Conservation (phyloP, 2,797 vertebrate genomes). For the Anas bahamensis region DNA sequence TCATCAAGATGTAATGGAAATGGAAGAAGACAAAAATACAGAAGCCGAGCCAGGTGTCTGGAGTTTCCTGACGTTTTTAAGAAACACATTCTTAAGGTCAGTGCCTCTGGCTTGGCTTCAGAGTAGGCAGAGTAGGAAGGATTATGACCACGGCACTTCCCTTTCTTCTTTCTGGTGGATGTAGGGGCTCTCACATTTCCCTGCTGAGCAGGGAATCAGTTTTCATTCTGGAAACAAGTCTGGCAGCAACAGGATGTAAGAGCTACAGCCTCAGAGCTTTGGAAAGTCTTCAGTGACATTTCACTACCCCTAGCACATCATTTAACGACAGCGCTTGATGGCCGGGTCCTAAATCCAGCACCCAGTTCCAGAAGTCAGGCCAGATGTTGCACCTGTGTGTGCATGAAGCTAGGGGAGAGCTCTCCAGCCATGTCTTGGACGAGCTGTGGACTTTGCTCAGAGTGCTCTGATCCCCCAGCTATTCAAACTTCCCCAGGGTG, state of each 20-base stretch:
- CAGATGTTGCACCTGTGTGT: neutral
- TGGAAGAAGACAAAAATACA: neutral
- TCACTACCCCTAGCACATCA: constrained; percentile 56
- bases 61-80: neutral
- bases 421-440: neutral
- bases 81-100: neutral
- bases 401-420: neutral
- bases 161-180: constrained; percentile 42
- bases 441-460: neutral
- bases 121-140: constrained; percentile 18
- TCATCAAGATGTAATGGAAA: neutral
- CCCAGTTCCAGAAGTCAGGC: neutral
- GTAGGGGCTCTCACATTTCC: constrained; percentile 45
- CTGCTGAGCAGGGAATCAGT: neutral
- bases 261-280: constrained; percentile 30
- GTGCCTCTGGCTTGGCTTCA: constrained; percentile 3
- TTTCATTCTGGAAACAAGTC: constrained; percentile 56
- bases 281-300: constrained; percentile 60
- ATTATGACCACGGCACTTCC: constrained; percentile 46
- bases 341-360: constrained; percentile 20
- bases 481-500: neutral
- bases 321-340: constrained; percentile 29
- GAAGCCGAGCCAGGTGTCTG: neutral
- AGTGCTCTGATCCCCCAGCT: neutral
- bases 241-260: constrained; percentile 12